Evolutionary conservation across 2,888 invertebrate species (phyloP).

Genomic region (Adineta ricciae): DNA sequence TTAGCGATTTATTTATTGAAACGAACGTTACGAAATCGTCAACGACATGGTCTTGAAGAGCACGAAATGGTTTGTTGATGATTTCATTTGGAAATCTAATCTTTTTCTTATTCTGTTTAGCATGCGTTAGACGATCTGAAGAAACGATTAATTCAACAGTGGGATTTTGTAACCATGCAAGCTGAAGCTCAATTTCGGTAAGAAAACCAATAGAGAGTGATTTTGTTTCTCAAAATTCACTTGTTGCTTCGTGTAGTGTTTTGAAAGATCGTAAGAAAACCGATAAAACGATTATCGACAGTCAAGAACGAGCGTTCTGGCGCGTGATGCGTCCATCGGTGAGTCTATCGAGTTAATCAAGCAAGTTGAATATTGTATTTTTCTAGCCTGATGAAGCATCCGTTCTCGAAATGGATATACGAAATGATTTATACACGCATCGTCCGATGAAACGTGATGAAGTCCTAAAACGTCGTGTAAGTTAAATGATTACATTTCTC

Average conservation of each 20-base stretch:
- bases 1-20: constrained; percentile 85
- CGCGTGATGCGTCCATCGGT: constrained; percentile 77
- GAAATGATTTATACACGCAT: constrained; percentile 20
- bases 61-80: constrained; percentile 62
- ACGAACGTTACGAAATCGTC: constrained; percentile 82
- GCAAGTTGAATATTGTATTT: too few species aligned
- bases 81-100: background rate
- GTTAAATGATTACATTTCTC: constrained; percentile 37
- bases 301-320: constrained; percentile 96
- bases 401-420: constrained; percentile 29
- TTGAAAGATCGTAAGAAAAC: constrained; percentile 88
- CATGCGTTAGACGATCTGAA: constrained; percentile 77
- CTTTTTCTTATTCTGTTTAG: constrained; percentile 45
- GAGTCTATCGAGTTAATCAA: constrained; percentile 9
- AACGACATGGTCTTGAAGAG: constrained; percentile 88
- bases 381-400: constrained; percentile 24
- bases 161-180: constrained; percentile 91
- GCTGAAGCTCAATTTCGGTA: constrained; percentile 81
- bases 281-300: constrained; percentile 87
- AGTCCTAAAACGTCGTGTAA: background rate
- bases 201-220: constrained; percentile 29
- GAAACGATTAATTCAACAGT: constrained; percentile 86
- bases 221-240: background rate
- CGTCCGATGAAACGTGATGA: background rate
- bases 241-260: constrained; percentile 53